Evolutionary conservation across 2,888 invertebrate species (phyloP), one percentile per base, ranked within the genome.

Genomic region (Acanthoscelides obtectus): DNA sequence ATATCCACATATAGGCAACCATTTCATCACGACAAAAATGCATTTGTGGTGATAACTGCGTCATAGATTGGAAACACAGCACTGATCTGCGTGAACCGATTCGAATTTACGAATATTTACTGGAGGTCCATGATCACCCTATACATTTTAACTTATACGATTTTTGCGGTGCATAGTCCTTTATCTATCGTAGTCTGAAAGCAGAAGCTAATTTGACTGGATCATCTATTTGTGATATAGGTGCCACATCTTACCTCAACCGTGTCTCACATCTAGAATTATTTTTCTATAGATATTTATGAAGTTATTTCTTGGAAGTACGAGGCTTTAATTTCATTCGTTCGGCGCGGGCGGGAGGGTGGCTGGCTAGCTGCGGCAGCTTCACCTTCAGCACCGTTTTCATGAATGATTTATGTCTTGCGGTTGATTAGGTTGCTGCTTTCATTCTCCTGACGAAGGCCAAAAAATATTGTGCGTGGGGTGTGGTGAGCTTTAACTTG

Each of bases 231-330:
- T 4, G 45, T 45, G 17, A 45, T 45, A 45, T 45, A 45, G 45
- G 45, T 45, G 45, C 45, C 45, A 6, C 17, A 12, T 6, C 45
- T n/a, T 45, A 45, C 45, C 45, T 45, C 17, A 6, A 12, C 45
- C 45, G 45, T 12, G 45, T 17, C 12, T 45, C 45, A 45, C 45
- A 72, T 70, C 20, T 68, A 21, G 71, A 73, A 76, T 76, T 71
- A 73, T 73, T 73, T 72, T 73, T 76, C 74, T 73, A 75, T 75
- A 74, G 74, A 76, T 75, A 76, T 76, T 75, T 76, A 76, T 76
- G 76, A 76, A 75, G 72, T 76, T 75, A 75, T 76, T 76, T 75
- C 45, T 45, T 45, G 45, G 45, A 72, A 73, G 72, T 72, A n/a
- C n/a, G n/a, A 72, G 22, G 73, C 72, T 75, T 75, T 75, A 75